Evolutionary conservation across 2,113 vertebrate species (phyloP).

Genomic region (Asarcornis scutulata): DNA sequence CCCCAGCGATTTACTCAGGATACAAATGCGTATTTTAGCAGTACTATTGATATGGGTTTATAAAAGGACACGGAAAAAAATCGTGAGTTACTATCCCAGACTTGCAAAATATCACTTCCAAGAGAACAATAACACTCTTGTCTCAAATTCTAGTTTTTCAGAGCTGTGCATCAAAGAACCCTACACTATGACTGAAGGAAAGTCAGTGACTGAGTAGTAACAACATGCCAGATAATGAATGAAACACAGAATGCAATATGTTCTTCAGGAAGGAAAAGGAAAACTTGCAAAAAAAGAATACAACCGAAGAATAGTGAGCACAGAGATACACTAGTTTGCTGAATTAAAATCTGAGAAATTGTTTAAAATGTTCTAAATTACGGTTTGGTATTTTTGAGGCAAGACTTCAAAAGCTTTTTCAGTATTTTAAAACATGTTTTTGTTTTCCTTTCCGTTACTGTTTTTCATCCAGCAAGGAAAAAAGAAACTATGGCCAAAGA

Average conservation of each 20-base stretch:
- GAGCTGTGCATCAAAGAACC: background rate
- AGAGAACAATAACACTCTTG: conserved; percentile 48
- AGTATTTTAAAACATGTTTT: background rate
- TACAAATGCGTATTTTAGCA: conserved; percentile 33
- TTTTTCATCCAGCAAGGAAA: background rate
- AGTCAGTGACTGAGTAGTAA: background rate
- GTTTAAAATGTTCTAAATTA: background rate
- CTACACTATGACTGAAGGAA: background rate
- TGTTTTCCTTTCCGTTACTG: background rate
- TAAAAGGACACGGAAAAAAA: conserved; percentile 43
- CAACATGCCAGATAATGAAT: background rate
- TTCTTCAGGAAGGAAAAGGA: background rate
- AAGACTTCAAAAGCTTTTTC: background rate
- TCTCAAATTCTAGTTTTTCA: conserved; percentile 10
- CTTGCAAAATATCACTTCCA: background rate
- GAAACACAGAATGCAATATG: background rate
- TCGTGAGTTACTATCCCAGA: background rate
- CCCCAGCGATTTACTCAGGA: background rate
- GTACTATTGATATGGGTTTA: background rate
- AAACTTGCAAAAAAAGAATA: background rate
- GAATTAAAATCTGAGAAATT: background rate
- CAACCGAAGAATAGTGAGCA: background rate
- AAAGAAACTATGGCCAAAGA: background rate
- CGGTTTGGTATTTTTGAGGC: background rate
- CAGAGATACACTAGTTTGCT: background rate